Evolutionary conservation across 2,113 vertebrate genomes (phyloP), one percentile per base, ranked within the genome.

Genomic region (Orthochromis malagaraziensis): DNA sequence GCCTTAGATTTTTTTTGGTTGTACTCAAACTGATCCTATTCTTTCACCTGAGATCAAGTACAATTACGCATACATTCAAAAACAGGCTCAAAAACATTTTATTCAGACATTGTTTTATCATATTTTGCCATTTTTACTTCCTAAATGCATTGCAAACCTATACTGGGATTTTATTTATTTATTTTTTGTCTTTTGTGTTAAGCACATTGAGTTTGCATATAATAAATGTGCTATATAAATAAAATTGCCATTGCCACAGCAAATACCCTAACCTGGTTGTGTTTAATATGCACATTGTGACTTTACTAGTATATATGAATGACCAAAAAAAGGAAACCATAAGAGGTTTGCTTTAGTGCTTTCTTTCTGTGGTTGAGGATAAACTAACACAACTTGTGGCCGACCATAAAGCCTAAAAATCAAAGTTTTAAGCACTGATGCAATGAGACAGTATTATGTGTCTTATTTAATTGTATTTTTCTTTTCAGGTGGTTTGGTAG

Each of bases 401-500:
- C 12, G 3, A 38, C 60, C 60, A 65, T 21, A 21, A 65, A 65
- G 33, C 33, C 60, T 38, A 65, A n/a, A 65, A 65, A 38, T 21
- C 60, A 38, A 65, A 65, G 60, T 65, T 31, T 77, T 49, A 77
- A 77, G 70, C 16, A 77, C 70, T 49, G 45, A 49, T 77, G 70
- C 26, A 49, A 77, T n/a, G 42, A 49, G 70, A 31, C 6, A 5
- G 2, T 31, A 19, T 57, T 49, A 12, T 21, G 19, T n/a, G n/a
- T 51, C n/a, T 29, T 7, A 65, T 4, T 5, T 49, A 29, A 26
- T 79, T 9, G 14, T 65, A 9, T 35, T 21, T 40, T 24, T 70
- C 33, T 24, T 29, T 57, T 6, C 68, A 97, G 97, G 96, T 95
- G 92, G 94, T 75, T 87, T 89, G 70, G 90, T 91, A 94, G 93